Percentiles rank a stretch among this genome's conserved stretches.
Evolutionary conservation across 1,140 invertebrate species (phyloP).

Genomic region (Sitodiplosis mosellana): DNA sequence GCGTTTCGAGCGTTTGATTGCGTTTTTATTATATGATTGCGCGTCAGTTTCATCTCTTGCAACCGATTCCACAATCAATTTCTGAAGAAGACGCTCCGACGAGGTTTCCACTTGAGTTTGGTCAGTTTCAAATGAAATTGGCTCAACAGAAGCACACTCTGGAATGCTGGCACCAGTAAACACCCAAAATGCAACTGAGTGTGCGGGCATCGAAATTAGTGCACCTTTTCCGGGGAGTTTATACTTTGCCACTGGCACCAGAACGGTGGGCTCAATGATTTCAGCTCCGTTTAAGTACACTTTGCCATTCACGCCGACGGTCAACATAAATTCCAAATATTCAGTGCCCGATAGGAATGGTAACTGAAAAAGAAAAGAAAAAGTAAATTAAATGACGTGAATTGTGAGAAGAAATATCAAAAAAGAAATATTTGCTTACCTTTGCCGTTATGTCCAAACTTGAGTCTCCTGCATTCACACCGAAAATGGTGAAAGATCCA

Average conservation of each 20-base stretch:
- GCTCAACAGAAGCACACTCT: conserved; percentile 8
- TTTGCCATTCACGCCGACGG: conserved; percentile 9
- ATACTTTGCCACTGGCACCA: conserved; percentile 12
- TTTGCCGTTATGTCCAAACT: conserved; percentile 13
- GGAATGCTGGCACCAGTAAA: conserved; percentile 17
- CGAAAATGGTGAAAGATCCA: conserved; percentile 20
- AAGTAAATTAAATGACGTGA: too few relatives aligned
- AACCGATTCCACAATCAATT: background rate
- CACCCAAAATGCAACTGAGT: conserved; percentile 21
- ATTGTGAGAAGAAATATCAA: too few relatives aligned
- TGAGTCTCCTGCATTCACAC: conserved; percentile 18
- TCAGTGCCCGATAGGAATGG: conserved; percentile 12
- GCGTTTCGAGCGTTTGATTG: too few relatives aligned
- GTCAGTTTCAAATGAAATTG: background rate
- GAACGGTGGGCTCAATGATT: conserved; percentile 11
- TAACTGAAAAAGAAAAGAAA: too few relatives aligned
- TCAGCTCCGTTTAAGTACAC: conserved; percentile 14
- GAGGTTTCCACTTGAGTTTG: background rate
- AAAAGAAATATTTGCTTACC: too few relatives aligned
- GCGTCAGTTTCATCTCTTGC: background rate
- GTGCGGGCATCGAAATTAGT: conserved; percentile 15
- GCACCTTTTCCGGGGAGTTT: conserved; percentile 11
- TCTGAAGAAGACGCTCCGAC: background rate
- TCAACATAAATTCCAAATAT: conserved; percentile 18
- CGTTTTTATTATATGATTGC: too few relatives aligned